Conservation (phyloP, 2,113 vertebrate genomes). For the Acrocephalus arundinaceus region DNA sequence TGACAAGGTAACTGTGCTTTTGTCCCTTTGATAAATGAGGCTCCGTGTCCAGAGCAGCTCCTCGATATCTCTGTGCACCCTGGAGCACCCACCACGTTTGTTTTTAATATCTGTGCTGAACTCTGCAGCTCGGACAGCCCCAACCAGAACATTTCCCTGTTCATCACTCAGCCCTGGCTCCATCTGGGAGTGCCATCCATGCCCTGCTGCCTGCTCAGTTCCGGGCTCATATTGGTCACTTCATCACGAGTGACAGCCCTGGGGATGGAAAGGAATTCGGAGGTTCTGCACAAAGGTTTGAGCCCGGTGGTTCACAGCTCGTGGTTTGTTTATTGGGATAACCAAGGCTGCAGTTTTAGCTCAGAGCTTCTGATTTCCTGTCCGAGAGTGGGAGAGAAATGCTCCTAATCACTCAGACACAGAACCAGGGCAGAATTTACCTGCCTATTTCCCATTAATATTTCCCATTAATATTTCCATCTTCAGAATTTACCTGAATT, state of each 20-base stretch:
- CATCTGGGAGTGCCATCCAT: neutral
- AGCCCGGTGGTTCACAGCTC: neutral
- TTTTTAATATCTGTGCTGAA: neutral
- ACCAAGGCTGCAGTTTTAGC: neutral
- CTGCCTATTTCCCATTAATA: no score
- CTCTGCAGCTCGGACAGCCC: neutral
- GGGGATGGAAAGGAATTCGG: neutral
- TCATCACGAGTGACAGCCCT: neutral
- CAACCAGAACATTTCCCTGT: neutral
- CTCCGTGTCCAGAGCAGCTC: neutral
- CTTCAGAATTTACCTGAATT: no score
- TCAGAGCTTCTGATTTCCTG: neutral
- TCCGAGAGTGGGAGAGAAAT: neutral
- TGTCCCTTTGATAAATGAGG: neutral
- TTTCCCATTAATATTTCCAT: no score
- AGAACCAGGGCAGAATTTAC: neutral
- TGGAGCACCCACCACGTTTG: neutral
- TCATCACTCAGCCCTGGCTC: neutral
- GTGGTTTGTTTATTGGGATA: neutral
- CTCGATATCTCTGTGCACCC: neutral
- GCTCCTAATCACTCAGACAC: neutral
- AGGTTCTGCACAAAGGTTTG: neutral
- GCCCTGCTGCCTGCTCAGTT: neutral
- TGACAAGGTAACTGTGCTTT: neutral
- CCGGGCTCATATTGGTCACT: neutral